A percentile compares a stretch with the other conserved stretches of the same genome.
Evolutionary conservation across 2,113 vertebrate genomes (phyloP).

Genomic region (Laticauda laticaudata): DNA sequence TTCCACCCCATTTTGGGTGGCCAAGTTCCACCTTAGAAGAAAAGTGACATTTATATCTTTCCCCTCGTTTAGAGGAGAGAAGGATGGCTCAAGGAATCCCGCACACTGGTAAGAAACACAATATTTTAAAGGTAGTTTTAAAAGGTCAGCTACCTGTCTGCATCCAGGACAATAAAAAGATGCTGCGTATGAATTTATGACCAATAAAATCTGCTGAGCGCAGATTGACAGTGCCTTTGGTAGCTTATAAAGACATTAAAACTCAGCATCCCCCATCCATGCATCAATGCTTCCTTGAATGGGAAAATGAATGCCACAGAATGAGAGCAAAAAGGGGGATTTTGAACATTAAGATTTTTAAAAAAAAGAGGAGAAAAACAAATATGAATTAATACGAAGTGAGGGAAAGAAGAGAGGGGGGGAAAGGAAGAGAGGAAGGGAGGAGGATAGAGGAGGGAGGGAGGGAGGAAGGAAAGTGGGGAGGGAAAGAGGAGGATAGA

Average conservation of each 20-base stretch:
- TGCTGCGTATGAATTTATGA: constrained; percentile 42
- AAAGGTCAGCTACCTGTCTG: constrained; percentile 30
- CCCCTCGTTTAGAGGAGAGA: fast-evolving
- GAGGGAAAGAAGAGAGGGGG: neutral
- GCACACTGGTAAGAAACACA: fast-evolving
- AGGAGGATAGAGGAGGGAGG: neutral
- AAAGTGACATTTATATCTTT: neutral
- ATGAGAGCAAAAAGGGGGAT: neutral
- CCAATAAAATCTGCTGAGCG: constrained; percentile 34
- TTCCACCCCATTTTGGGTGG: no score
- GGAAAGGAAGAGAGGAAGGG: no score
- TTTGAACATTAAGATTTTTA: neutral
- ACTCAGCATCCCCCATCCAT: neutral
- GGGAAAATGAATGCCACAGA: constrained; percentile 23
- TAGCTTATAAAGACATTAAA: constrained; percentile 61
- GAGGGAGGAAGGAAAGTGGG: neutral
- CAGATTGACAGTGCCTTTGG: neutral
- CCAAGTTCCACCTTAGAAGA: neutral
- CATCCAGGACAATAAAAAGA: constrained; percentile 7
- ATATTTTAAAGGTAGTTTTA: constrained; percentile 2
- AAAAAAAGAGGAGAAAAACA: neutral
- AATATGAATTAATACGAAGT: neutral
- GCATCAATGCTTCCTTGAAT: constrained; percentile 5
- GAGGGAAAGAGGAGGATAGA: no score
- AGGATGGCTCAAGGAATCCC: neutral